Conservation (phyloP, 2,113 vertebrate genomes). For the Puma concolor region DNA sequence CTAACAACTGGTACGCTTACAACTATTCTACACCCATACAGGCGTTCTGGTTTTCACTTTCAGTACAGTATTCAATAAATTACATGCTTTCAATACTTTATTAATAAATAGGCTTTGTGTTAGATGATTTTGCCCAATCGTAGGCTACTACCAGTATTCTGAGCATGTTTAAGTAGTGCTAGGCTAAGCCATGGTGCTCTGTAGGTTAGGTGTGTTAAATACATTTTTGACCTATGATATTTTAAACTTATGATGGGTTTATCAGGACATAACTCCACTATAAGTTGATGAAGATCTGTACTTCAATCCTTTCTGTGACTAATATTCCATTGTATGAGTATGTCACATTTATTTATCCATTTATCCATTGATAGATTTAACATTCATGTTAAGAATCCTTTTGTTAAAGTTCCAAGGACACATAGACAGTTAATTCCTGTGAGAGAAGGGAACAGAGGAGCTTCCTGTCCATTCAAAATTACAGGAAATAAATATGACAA, state of each 20-base stretch:
- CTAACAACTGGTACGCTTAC: neutral
- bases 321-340: neutral
- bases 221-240: neutral
- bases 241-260: neutral
- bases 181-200: neutral
- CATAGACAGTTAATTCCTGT: neutral
- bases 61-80: neutral
- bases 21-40: neutral
- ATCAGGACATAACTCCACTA: neutral
- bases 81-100: neutral
- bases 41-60: neutral
- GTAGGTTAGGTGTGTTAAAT: neutral
- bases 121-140: neutral
- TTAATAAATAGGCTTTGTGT: neutral
- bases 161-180: neutral
- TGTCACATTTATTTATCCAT: neutral
- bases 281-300: neutral
- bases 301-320: neutral
- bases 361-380: neutral
- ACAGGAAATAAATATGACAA: neutral
- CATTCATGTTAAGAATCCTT: neutral
- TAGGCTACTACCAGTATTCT: neutral
- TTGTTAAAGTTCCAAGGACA: neutral
- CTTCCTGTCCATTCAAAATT: neutral
- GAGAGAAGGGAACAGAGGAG: neutral